Percentiles rank a stretch among this genome's conserved stretches.
phyloP scores from a whole-genome alignment of 1,140 invertebrate species.

The Gonatopus flavifemur region DNA sequence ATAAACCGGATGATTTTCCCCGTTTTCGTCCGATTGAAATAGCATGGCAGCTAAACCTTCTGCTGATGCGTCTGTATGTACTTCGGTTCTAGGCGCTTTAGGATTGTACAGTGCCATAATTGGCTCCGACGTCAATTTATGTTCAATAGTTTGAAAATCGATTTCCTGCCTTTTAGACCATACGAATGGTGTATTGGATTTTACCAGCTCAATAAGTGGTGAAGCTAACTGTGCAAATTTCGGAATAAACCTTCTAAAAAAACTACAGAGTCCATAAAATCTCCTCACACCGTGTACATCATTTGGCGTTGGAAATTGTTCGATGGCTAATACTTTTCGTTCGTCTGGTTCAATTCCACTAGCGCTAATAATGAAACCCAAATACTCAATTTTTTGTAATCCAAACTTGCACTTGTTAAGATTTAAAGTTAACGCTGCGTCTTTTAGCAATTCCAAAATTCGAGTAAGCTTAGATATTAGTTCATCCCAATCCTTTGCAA shows the following conservation, averaged over 20 bases:
- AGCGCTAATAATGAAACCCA: background rate
- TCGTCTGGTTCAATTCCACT: background rate
- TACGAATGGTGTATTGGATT: background rate
- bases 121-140: background rate
- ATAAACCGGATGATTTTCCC: background rate
- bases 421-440: background rate
- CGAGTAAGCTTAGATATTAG: background rate
- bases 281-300: slow-evolving; percentile 16
- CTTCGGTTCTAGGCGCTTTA: background rate
- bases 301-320: background rate
- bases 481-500: too few species aligned
- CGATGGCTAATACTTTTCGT: background rate
- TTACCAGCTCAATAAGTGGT: background rate
- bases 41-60: background rate
- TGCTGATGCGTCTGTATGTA: background rate
- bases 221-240: background rate
- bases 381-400: background rate
- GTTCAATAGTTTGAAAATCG: background rate
- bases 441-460: background rate
- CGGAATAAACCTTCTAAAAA: background rate
- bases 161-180: background rate
- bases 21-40: background rate
- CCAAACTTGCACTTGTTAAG: background rate
- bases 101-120: slow-evolving; percentile 7
- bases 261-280: slow-evolving; percentile 21